Base-by-base conservation (phyloP, 2,797 vertebrate species). In the Hypotaenidia philippensis region DNA sequence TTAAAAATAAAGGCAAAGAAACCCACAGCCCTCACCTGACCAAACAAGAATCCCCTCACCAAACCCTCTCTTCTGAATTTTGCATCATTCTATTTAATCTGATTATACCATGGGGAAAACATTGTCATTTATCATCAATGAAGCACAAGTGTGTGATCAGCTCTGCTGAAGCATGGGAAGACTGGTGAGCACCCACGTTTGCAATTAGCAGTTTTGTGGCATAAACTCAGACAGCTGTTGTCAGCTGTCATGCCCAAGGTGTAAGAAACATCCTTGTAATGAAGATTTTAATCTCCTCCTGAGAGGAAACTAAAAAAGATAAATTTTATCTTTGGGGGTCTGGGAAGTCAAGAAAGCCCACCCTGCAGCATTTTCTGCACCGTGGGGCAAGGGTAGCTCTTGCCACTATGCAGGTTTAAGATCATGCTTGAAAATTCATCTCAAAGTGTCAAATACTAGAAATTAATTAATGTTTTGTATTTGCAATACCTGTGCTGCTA, bases 21-120 rank as follows among this genome's bases (percentile, higher is more conserved):
- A 26, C 17, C 17, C 57, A 12, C 14, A 23, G 31, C 7, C 9
- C 2, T 5, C 8, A 3, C 4, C 10, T 27, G 26, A 8, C 3
- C 3, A 3, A 32, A 61, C 11, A 27, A 10, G 45, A 23, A 22
- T 25, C 2, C 4, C 6, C 5, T 4, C 22, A 4, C 26, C 22
- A 68, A n/a, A 40, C 27, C 13, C 31, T 49, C 31, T 49, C 25
- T 36, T 41, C 8, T 29, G 55, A 29, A 5, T 36, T 72, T 66
- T 36, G 12, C 15, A 22, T 11, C 22, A 31, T 11, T 61, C 13
- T 49, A 16, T 55, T 80, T 20, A 13, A 55, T n/a, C 26, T 45
- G 38, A 29, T 59, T 13, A 7, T 0, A 0, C 6, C 36, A 47
- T 36, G 60, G n/a, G 13, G 47, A 29, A 69, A 50, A 22, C 1